These are phyloP conservation scores for Sisor rabdophorus DNA, from an alignment of 2,113 vertebrate genomes.

Conservation along the genomic window DNA sequence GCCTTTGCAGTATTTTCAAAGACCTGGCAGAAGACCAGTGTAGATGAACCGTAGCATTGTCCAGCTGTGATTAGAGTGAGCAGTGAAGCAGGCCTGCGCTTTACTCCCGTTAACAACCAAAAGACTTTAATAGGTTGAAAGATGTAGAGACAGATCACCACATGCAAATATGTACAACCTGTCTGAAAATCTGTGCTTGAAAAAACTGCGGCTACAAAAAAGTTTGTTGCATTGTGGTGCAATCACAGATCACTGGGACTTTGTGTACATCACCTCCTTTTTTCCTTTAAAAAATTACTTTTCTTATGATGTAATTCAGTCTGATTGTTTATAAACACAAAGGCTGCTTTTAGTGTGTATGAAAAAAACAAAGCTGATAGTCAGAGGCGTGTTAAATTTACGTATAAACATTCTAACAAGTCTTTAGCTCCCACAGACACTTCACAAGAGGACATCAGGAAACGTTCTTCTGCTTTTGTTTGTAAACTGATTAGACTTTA, in stretches of 20 bases:
- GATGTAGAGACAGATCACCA: not conserved
- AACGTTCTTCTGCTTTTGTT: not conserved
- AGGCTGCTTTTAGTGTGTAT: not conserved
- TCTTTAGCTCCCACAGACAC: not conserved
- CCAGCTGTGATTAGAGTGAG: constrained; percentile 46
- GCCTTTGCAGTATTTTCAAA: constrained; percentile 41
- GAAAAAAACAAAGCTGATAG: not conserved
- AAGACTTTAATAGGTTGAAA: no score
- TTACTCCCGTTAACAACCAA: no score
- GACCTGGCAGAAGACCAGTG: constrained; percentile 45
- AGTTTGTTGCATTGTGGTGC: no score
- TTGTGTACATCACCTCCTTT: no score
- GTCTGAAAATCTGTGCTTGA: not conserved
- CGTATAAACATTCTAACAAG: not conserved
- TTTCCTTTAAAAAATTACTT: not conserved
- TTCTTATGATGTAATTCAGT: not conserved
- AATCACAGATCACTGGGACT: no score
- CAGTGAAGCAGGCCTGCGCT: constrained; percentile 30
- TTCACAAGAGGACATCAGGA: not conserved
- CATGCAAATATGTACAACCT: not conserved
- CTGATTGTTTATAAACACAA: not conserved
- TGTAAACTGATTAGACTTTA: not conserved
- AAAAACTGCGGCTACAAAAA: not conserved
- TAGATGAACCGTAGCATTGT: constrained; percentile 38
- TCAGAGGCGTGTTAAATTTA: not conserved